Percentiles rank a stretch among this genome's conserved stretches.
Conservation (phyloP, 2,888 invertebrate genomes). For the Hecatera dysodea region DNA sequence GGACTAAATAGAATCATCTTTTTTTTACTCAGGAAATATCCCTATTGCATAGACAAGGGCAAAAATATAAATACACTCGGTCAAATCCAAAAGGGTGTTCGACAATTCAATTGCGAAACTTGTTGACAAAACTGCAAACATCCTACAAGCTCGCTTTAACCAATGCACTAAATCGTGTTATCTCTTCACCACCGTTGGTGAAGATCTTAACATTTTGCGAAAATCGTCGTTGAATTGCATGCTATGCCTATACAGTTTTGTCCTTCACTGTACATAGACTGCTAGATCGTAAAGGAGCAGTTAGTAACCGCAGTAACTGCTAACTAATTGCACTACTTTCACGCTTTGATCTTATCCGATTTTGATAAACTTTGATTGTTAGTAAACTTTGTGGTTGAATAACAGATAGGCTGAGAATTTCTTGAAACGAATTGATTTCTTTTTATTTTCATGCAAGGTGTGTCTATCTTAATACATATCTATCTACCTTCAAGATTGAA, state of each 20-base stretch:
- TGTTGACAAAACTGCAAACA: background rate
- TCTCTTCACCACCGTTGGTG: too few species aligned
- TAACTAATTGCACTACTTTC: conserved; percentile 40
- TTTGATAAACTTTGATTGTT: conserved; percentile 18
- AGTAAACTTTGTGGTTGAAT: conserved; percentile 4
- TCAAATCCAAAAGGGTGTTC: background rate
- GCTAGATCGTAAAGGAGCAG: background rate
- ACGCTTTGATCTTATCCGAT: conserved; percentile 22
- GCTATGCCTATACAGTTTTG: background rate
- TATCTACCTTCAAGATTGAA: background rate
- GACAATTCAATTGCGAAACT: background rate
- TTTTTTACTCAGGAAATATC: too few species aligned
- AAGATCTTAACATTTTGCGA: background rate
- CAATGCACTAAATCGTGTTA: too few species aligned
- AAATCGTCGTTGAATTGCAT: background rate
- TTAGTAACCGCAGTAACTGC: conserved; percentile 23
- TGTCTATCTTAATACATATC: background rate
- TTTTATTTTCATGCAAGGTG: background rate
- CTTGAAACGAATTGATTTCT: conserved; percentile 7
- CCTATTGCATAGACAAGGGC: conserved; percentile 10
- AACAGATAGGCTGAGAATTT: conserved; percentile 8
- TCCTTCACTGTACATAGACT: background rate
- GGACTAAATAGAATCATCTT: too few species aligned
- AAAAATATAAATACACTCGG: background rate
- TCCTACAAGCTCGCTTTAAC: background rate